Evolutionary conservation across 2,797 vertebrate species (phyloP).

Genomic region (Sciurus vulgaris): DNA sequence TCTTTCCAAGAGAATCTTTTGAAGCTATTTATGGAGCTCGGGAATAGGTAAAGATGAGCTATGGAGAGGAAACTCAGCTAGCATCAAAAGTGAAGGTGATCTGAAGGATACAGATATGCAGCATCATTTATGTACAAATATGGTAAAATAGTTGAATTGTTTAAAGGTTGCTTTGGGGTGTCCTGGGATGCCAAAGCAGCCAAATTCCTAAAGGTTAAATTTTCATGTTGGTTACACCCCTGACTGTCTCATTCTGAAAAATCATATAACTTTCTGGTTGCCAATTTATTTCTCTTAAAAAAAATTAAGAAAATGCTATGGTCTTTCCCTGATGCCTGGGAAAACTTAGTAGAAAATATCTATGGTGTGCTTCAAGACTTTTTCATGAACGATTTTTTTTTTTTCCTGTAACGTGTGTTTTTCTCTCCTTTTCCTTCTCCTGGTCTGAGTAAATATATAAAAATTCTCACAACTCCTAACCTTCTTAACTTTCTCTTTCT

Average conservation of each 20-base stretch:
- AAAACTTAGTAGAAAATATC: conserved; percentile 28
- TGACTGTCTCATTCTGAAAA: background rate
- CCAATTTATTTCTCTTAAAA: background rate
- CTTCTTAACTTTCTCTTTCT: background rate
- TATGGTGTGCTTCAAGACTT: conserved; percentile 5
- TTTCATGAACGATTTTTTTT: background rate
- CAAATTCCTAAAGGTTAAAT: background rate
- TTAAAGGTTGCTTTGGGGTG: background rate
- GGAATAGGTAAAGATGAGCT: conserved; percentile 73
- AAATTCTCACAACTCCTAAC: background rate
- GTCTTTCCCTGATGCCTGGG: background rate
- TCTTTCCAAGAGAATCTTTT: conserved; percentile 78
- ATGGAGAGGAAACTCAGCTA: background rate
- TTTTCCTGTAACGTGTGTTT: background rate
- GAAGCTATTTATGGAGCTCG: conserved; percentile 73
- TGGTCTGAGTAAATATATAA: background rate
- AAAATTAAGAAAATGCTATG: background rate
- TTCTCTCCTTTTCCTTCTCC: background rate
- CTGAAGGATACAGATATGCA: background rate
- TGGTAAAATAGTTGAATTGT: background rate
- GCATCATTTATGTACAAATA: background rate
- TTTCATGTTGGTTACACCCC: background rate
- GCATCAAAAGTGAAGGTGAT: background rate
- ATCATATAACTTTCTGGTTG: background rate
- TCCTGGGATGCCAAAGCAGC: background rate